Evolutionary conservation across 2,888 invertebrate species (phyloP).

Genomic region (Muscina levida): DNA sequence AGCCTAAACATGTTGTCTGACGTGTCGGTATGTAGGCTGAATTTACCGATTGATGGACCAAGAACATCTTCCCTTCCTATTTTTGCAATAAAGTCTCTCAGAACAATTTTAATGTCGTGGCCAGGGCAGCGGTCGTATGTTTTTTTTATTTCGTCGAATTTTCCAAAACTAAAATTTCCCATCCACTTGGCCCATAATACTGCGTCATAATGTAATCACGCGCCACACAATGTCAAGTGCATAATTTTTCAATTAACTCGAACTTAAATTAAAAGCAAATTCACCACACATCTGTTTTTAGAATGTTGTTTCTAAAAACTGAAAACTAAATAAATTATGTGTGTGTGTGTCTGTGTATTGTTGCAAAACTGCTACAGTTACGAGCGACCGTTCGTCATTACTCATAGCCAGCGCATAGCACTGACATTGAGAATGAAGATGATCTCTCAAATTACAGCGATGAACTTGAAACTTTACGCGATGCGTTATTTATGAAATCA

Average conservation of each 20-base stretch:
- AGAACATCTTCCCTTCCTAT: no score
- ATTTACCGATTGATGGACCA: no score
- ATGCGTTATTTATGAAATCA: slow-evolving; percentile 22
- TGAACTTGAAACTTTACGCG: slow-evolving; percentile 53
- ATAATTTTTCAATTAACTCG: slow-evolving; percentile 21
- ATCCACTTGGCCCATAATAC: no score
- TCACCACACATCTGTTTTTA: slow-evolving; percentile 39
- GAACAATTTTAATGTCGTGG: no score
- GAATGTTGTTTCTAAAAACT: slow-evolving; percentile 53
- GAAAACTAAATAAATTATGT: slow-evolving; percentile 4
- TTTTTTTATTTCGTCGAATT: no score
- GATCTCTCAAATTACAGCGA: slow-evolving; percentile 41
- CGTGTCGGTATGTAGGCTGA: no score
- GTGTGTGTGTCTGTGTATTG: slow-evolving; percentile 6
- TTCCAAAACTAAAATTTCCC: no score
- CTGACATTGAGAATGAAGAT: slow-evolving; percentile 56
- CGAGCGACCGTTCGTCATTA: neutral
- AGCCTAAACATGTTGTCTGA: no score
- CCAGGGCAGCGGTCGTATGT: no score
- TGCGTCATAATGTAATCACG: no score
- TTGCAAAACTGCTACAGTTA: slow-evolving; percentile 33
- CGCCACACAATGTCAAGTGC: slow-evolving; percentile 19
- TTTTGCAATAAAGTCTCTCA: no score
- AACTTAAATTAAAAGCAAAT: slow-evolving; percentile 3
- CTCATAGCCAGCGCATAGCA: neutral